A percentile compares a stretch with the other conserved stretches of the same genome.
These are phyloP conservation scores for Drosophila leonis DNA, from an alignment of 2,888 invertebrate genomes.

Conservation along the genomic window DNA sequence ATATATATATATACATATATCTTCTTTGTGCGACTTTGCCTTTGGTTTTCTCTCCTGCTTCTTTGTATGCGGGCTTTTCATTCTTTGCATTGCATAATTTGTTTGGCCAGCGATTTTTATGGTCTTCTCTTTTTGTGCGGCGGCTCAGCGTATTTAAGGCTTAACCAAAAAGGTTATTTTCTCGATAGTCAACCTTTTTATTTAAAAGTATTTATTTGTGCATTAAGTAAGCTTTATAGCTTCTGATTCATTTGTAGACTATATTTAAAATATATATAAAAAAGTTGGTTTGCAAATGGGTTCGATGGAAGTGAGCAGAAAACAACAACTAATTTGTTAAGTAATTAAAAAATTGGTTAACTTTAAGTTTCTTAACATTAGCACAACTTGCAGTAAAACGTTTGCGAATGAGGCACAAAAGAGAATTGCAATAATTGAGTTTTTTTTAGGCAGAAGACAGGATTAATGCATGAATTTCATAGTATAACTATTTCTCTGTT, in stretches of 20 bases:
- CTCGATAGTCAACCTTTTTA: not conserved
- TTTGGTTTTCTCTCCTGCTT: not conserved
- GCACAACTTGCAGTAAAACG: not conserved
- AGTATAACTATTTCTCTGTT: too few species aligned
- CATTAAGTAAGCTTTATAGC: constrained; percentile 6
- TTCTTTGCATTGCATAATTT: constrained; percentile 47
- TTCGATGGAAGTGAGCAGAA: not conserved
- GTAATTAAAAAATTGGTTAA: not conserved
- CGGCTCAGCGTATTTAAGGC: constrained; percentile 4
- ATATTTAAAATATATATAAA: not conserved
- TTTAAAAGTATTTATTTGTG: constrained; percentile 15
- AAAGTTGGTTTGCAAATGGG: not conserved
- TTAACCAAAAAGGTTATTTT: constrained; percentile 17
- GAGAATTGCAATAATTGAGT: not conserved
- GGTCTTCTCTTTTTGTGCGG: not conserved
- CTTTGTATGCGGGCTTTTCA: constrained; percentile 20
- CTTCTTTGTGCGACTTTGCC: constrained; percentile 7
- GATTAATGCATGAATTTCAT: too few species aligned
- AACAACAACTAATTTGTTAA: not conserved
- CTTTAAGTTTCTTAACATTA: not conserved
- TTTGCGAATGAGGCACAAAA: not conserved
- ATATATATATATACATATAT: not conserved
- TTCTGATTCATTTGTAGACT: not conserved
- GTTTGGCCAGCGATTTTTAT: constrained; percentile 20
- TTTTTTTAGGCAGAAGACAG: too few species aligned